These are phyloP conservation scores for Fistularia commersonii DNA, from an alignment of 2,797 vertebrate genomes.

Conservation along the genomic window DNA sequence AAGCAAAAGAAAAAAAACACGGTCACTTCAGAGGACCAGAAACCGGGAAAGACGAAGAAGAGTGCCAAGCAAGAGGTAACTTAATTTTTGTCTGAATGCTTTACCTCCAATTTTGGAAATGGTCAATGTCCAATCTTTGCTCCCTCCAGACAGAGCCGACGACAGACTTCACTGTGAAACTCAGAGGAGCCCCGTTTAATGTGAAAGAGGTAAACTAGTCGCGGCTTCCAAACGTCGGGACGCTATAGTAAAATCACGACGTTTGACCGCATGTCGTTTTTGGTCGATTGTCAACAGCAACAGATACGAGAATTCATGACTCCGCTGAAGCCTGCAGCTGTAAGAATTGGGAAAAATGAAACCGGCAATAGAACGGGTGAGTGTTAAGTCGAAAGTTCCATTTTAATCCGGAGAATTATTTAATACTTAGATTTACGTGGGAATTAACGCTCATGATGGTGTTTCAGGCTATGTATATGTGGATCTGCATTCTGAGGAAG, in stretches of 20 bases:
- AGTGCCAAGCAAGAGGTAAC: conserved; percentile 50
- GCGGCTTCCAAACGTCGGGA: not conserved
- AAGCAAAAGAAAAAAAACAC: conserved; percentile 27
- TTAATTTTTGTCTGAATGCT: not conserved
- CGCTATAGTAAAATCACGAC: not conserved
- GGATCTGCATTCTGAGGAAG: conserved; percentile 85
- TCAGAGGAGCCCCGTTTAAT: conserved; percentile 85
- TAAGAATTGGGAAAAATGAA: conserved; percentile 81
- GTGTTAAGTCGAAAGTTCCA: not conserved
- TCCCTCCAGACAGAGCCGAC: conserved; percentile 56
- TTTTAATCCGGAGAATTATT: not conserved
- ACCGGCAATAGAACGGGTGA: conserved; percentile 86
- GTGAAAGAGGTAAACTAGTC: conserved; percentile 81
- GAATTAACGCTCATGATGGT: not conserved
- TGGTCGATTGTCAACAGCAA: conserved; percentile 70
- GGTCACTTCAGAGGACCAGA: conserved; percentile 31
- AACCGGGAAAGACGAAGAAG: conserved; percentile 45
- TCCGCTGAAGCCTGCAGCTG: conserved; percentile 85
- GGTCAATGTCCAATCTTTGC: conserved; percentile 6
- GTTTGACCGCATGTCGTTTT: not conserved
- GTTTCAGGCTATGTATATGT: conserved; percentile 89
- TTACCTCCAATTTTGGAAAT: not conserved
- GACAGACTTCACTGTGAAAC: conserved; percentile 84
- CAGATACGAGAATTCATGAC: conserved; percentile 88
- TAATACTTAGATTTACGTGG: not conserved